Conservation (phyloP, 2,888 invertebrate species). For the Lithophane semibrunnea region DNA sequence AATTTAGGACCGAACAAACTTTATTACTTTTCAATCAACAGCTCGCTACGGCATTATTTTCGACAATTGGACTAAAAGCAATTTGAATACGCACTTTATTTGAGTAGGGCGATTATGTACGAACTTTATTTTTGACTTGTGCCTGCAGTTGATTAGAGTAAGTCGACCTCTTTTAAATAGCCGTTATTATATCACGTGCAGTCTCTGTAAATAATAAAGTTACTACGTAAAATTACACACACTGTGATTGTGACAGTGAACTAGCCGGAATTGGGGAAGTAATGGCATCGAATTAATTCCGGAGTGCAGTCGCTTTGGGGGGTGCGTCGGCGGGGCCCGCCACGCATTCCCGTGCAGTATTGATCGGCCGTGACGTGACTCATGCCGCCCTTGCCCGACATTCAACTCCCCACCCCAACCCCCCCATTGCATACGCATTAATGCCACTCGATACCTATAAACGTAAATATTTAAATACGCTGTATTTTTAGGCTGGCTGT, state of each 20-base stretch:
- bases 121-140: background rate
- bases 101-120: background rate
- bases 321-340: conserved; percentile 65
- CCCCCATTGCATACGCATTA: conserved; percentile 72
- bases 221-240: conserved; percentile 2
- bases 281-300: conserved; percentile 55
- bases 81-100: conserved; percentile 17
- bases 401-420: conserved; percentile 82
- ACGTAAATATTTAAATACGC: conserved; percentile 56
- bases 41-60: conserved; percentile 8
- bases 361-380: conserved; percentile 90
- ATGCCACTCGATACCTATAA: conserved; percentile 69
- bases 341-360: conserved; percentile 88
- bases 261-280: conserved; percentile 60
- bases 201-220: conserved; percentile 20
- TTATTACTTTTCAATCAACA: conserved; percentile 31
- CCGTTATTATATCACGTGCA: background rate
- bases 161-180: background rate
- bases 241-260: conserved; percentile 48
- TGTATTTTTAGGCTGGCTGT: conserved; percentile 39
- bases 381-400: conserved; percentile 90
- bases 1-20: conserved; percentile 28
- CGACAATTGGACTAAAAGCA: conserved; percentile 9
- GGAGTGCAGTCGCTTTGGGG: conserved; percentile 58
- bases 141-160: background rate